Evolutionary conservation across 2,113 vertebrate genomes (phyloP).

Genomic region (Donacobius atricapilla): DNA sequence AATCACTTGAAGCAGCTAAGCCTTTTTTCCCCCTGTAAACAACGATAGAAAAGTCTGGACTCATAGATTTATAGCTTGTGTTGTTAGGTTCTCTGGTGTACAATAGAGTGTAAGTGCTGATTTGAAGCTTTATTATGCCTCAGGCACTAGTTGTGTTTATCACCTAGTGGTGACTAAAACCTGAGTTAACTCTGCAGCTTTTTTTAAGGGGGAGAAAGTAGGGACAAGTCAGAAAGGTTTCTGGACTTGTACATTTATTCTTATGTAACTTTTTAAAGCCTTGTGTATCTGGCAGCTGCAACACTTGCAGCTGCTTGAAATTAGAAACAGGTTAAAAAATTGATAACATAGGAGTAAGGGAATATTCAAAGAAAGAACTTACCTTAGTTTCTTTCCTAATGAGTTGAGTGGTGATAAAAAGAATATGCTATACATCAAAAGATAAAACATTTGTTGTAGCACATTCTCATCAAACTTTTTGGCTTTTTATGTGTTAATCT

Average conservation of each 20-base stretch:
- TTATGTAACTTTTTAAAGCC: neutral
- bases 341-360: neutral
- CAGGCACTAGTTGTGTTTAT: neutral
- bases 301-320: neutral
- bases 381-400: neutral
- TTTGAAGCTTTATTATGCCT: neutral
- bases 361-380: neutral
- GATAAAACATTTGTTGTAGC: neutral
- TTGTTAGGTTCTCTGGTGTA: neutral
- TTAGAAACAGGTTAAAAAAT: neutral
- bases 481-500: neutral
- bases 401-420: neutral
- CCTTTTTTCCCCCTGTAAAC: accelerated
- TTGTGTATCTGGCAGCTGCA: neutral
- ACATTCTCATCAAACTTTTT: neutral
- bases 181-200: neutral
- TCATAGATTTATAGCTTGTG: neutral
- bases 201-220: neutral
- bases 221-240: neutral
- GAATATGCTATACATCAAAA: neutral
- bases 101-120: neutral
- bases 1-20: neutral
- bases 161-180: neutral
- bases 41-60: neutral
- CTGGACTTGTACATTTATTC: neutral